These are phyloP conservation scores for Okapia johnstoni DNA, from an alignment of 2,113 vertebrate genomes.

Conservation along the genomic window DNA sequence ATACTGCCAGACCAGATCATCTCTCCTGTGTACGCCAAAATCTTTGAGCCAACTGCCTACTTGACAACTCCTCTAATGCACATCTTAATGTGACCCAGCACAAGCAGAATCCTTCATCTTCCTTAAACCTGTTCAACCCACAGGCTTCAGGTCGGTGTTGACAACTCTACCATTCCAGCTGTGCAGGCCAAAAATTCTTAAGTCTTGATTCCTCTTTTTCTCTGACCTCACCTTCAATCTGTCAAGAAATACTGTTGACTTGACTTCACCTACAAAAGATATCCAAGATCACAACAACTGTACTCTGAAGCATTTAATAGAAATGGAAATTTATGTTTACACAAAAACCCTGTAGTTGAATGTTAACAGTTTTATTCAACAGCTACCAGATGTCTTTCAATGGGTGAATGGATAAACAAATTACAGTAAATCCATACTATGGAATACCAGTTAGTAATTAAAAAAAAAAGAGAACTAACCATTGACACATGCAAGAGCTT, in stretches of 20 bases:
- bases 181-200: not conserved
- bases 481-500: not conserved
- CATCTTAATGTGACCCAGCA: not conserved
- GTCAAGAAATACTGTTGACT: not conserved
- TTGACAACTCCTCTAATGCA: not conserved
- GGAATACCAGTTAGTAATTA: not conserved
- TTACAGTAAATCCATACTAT: not conserved
- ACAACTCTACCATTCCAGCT: not conserved
- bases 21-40: not conserved
- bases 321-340: not conserved
- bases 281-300: not conserved
- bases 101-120: not conserved
- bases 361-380: not conserved
- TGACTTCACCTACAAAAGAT: not conserved
- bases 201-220: not conserved
- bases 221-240: not conserved
- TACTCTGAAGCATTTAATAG: not conserved
- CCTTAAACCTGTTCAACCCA: not conserved
- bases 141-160: not conserved
- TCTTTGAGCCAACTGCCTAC: not conserved
- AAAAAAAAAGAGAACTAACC: not conserved
- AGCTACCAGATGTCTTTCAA: not conserved
- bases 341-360: not conserved
- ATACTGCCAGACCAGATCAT: not conserved
- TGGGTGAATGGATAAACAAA: not conserved